phyloP scores from a whole-genome alignment of 2,113 vertebrate species.

The Excalfactoria chinensis region DNA sequence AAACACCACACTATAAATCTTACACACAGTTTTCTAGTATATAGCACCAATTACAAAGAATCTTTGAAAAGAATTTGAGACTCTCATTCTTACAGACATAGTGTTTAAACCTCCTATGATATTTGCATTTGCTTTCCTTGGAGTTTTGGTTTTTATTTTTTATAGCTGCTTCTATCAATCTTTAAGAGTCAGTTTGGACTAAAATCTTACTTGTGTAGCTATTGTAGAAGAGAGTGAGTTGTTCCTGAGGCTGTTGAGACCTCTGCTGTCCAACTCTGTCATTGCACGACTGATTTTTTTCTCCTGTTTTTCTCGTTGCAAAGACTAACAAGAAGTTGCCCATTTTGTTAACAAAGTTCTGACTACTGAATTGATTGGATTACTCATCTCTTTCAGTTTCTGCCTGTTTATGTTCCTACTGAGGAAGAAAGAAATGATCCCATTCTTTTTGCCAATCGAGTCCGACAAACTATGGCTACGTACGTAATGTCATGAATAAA shows the following conservation, averaged over 20 bases:
- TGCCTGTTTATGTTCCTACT: conserved; percentile 87
- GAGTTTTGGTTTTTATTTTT: neutral
- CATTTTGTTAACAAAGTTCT: neutral
- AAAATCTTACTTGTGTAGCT: neutral
- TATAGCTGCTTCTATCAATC: neutral
- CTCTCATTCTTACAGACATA: neutral
- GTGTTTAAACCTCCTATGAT: neutral
- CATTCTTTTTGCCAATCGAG: conserved; percentile 84
- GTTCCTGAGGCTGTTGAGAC: conserved; percentile 62
- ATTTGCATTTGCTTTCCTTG: neutral
- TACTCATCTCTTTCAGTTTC: conserved; percentile 83
- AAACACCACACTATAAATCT: neutral
- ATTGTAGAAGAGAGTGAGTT: neutral
- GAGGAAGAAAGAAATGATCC: conserved; percentile 89
- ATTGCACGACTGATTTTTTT: neutral
- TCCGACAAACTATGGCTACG: conserved; percentile 90
- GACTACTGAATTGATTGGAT: neutral
- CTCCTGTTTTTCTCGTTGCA: neutral
- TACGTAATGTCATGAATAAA: conserved; percentile 71
- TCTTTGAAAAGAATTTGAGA: neutral
- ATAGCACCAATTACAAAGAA: neutral
- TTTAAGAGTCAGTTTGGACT: neutral
- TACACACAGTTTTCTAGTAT: neutral
- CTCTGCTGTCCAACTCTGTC: conserved; percentile 66
- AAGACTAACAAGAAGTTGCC: neutral